Evolutionary conservation across 1,140 invertebrate genomes (phyloP), one percentile per base, ranked within the genome.

Genomic region (Aplysia californica): DNA sequence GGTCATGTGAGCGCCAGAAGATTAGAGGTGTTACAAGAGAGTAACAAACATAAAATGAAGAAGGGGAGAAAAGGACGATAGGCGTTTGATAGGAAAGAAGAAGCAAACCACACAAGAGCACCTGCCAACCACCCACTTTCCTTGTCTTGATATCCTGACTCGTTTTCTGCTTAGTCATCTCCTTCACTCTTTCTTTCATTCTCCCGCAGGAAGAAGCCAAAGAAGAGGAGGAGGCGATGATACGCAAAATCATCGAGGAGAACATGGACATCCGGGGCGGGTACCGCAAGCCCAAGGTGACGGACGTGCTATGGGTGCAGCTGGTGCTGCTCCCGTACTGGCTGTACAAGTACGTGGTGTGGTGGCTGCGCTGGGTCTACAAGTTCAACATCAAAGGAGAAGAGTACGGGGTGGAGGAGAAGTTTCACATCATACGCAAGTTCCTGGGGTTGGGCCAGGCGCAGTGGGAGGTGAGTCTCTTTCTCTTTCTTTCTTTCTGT

Each of bases 191-290:
- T n/a, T 15, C n/a, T 50, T 50, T 50, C 44, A 15, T 50, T 50
- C 10, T n/a, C 10, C 83, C 89, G 36, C 91, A 93, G 91, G 94
- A 91, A 84, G 94, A 95, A 88, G 90, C 93, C 6, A 94, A 94
- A 85, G 92, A 93, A 79, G 95, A 96, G 89, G 94, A 95, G 84
- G 95, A 97, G 89, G 91, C 92, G 59, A 93, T 96, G 35, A 94
- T 97, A 70, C 92, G 93, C 82, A 92, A 93, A 88, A 93, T 97
- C 18, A 94, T 97, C 75, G 95, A 95, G 90, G 93, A 96, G 80
- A 96, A 96, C 85, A 95, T 97, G 93, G 95, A 96, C 87, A 96
- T 97, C 39, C 93, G 89, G 90, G 96, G 96, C 3, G 95, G 95
- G 6, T 97, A 96, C 89, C 94, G 94, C 0, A 96, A 95, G 86